Base-by-base conservation (phyloP, 2,113 vertebrate genomes). In the Tamias sibiricus region DNA sequence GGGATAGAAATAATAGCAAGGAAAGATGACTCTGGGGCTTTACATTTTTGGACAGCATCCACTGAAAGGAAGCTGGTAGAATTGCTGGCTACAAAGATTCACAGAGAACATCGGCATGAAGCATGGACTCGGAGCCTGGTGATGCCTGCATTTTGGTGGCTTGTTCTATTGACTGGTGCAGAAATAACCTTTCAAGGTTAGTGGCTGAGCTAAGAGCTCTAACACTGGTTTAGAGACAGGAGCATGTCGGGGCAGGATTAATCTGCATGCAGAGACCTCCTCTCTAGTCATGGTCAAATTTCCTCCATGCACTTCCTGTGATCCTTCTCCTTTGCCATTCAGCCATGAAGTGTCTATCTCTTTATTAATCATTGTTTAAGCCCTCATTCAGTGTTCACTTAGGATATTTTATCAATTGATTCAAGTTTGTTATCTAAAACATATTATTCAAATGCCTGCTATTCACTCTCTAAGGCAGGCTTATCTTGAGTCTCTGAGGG, bases 111-210 rank as follows among this genome's bases (percentile, higher is more conserved):
- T 6, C 71, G 44, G 35, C 49, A 28, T 64, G 37, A 59, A 74
- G 11, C 30, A 62, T 35, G 30, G n/a, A 40, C 62, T 19, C 74
- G 35, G 69, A 95, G 66, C 32, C 75, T 14, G 24, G n/a, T 16
- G 19, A 71, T 40, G 42, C 4, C 69, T 47, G 57, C 32, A 37
- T 82, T 95, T 85, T 82, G 76, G 82, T 37, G 87, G 32, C 19
- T 40, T 59, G 9, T 87, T 59, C 35, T 90, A 42, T 37, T 66
- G 69, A 83, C 75, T 76, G 40, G 26, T 66, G 6, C 19, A 80
- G 24, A 7, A 72, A 69, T 79, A 76, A 74, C 9, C 24, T 9
- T 69, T 91, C 82, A 88, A 94, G 52, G 32, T 94, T 86, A 94
- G n/a, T 64, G 86, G 64, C 82, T 42, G 28, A 80, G 16, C 52